These are phyloP conservation scores for Alligator sinensis DNA, from an alignment of 2,113 vertebrate species.

Conservation along the genomic window DNA sequence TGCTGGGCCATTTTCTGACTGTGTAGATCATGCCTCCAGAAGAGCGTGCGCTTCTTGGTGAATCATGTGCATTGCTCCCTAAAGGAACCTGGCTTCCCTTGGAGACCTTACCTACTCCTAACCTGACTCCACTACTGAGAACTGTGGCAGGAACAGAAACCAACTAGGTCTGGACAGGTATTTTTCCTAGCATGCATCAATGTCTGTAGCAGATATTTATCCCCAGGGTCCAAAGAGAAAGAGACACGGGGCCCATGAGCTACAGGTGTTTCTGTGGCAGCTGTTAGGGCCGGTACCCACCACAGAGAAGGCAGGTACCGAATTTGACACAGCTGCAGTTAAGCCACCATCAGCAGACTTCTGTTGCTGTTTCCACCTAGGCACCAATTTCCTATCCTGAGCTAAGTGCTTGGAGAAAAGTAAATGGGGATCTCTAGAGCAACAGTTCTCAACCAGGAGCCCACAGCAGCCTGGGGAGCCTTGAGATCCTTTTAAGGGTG, in stretches of 20 bases:
- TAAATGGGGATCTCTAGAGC: neutral
- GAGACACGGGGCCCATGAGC: slow-evolving; percentile 30
- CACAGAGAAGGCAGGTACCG: neutral
- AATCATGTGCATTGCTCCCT: neutral
- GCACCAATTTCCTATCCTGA: neutral
- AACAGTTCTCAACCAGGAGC: no score
- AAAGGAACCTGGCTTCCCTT: neutral
- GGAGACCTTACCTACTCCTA: neutral
- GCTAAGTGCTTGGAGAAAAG: rapidly evolving
- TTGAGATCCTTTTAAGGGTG: no score
- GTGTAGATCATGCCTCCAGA: neutral
- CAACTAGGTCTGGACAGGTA: rapidly evolving
- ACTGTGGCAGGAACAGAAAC: neutral
- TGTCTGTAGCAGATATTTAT: slow-evolving; percentile 50
- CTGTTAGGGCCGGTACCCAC: slow-evolving; percentile 48
- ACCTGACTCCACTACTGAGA: neutral
- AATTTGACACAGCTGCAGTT: slow-evolving; percentile 69
- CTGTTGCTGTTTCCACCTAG: rapidly evolving
- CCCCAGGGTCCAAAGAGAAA: slow-evolving; percentile 5
- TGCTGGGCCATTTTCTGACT: no score
- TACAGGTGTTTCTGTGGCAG: slow-evolving; percentile 53
- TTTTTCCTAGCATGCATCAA: rapidly evolving
- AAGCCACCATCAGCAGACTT: neutral
- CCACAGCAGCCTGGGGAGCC: no score
- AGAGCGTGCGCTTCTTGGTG: neutral